A percentile compares a stretch with the other conserved stretches of the same genome.
Evolutionary conservation across 2,888 invertebrate species (phyloP).

Genomic region (Conus canariensis): DNA sequence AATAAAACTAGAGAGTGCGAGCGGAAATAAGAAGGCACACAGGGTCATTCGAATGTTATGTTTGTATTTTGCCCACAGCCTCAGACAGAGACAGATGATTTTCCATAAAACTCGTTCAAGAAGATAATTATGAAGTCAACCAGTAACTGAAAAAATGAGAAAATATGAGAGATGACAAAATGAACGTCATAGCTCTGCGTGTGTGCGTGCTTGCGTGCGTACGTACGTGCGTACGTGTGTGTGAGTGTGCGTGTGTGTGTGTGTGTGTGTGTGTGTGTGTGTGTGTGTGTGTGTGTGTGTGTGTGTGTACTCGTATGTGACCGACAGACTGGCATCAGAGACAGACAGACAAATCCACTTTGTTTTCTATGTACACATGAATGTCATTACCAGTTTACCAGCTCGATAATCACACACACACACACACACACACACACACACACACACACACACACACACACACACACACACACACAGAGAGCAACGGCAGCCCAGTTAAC

Average conservation of each 20-base stretch:
- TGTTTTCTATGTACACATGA: too few relatives aligned
- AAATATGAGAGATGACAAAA: too few relatives aligned
- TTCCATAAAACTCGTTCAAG: too few relatives aligned
- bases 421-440: conserved; percentile 1
- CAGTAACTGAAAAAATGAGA: too few relatives aligned
- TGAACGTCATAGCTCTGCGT: too few relatives aligned
- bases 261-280: conserved; percentile 4
- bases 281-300: not conserved
- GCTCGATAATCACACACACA: not conserved
- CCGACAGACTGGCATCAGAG: too few relatives aligned
- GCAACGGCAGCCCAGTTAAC: not conserved
- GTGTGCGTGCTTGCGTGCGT: not conserved
- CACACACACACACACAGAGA: not conserved
- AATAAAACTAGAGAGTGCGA: too few relatives aligned
- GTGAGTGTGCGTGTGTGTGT: not conserved
- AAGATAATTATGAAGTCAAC: too few relatives aligned
- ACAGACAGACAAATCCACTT: not conserved
- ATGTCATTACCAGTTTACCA: not conserved
- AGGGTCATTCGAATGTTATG: too few relatives aligned
- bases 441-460: conserved; percentile 8
- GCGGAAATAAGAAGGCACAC: too few relatives aligned
- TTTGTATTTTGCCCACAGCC: too few relatives aligned
- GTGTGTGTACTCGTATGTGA: not conserved
- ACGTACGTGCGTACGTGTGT: not conserved
- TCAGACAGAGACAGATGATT: too few relatives aligned